Evolutionary conservation across 2,113 vertebrate genomes (phyloP), one percentile per base, ranked within the genome.

Genomic region (Glaucidium brasilianum): DNA sequence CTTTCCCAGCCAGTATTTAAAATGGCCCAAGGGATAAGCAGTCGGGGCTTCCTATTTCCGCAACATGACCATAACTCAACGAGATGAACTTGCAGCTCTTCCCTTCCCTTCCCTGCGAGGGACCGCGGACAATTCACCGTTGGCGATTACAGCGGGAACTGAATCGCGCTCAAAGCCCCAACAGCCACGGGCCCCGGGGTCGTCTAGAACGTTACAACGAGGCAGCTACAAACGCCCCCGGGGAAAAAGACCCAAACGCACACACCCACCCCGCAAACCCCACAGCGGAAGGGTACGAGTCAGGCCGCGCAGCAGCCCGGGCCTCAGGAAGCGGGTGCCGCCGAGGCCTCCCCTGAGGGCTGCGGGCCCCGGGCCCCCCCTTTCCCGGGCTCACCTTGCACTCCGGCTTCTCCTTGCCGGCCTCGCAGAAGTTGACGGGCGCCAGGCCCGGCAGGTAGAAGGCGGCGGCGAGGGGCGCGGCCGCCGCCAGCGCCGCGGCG

Each of bases 371-470:
- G 43, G 10, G 5, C 23, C 29, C 47, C 47, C n/a, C 18, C 13
- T 23, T 30, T 20, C 45, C 23, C 37, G 12, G 55, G 60, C 93
- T 83, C 85, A 99, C 99, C 99, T 99, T 98, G 93, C 99, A 99
- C 55, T 99, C 99, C 10, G 94, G 91, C 30, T 88, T 96, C 97
- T 93, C 69, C 50, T 97, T 96, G 4, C 84, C 92, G 0, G 97
- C 78, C 53, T 98, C 97, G 74, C 99, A 99, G 95, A 99, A 99
- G 98, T 98, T 99, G 97, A 99, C 99, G 20, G 99, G 99, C 37
- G 99, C 99, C 97, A 99, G 98, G 98, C 99, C 99, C 66, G 99
- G 99, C 97, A 99, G 98, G 96, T 99, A 99, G 98, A 99, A 99
- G 56, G 95, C 91, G 64, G 53, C 32, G 82, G 68, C 94, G 75